phyloP scores from a whole-genome alignment of 2,113 vertebrate genomes.

The Eublepharis macularius region DNA sequence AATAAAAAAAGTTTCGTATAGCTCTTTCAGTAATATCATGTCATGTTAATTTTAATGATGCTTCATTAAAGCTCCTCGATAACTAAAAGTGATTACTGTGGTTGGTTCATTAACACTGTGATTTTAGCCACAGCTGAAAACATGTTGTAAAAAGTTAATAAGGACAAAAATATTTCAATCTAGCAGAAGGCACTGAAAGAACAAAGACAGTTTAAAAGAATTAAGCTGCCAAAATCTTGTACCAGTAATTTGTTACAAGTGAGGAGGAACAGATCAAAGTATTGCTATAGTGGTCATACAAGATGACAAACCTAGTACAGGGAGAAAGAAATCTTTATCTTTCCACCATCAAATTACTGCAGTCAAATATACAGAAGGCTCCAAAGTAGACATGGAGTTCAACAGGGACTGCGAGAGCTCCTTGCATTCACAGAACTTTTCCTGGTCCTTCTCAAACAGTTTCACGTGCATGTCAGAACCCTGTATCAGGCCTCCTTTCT shows the following conservation, averaged over 20 bases:
- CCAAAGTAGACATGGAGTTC: neutral
- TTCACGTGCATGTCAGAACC: neutral
- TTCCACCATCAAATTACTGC: neutral
- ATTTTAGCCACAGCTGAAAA: conserved; percentile 59
- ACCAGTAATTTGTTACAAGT: conserved; percentile 17
- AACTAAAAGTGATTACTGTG: conserved; percentile 57
- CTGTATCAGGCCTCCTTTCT: neutral
- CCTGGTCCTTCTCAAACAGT: neutral
- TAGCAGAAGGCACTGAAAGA: conserved; percentile 28
- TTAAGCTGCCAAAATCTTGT: conserved; percentile 34
- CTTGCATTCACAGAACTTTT: neutral
- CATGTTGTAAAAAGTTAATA: conserved; percentile 55
- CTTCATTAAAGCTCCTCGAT: conserved; percentile 56
- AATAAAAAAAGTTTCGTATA: conserved; percentile 14
- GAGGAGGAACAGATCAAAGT: conserved; percentile 16
- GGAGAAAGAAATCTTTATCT: neutral
- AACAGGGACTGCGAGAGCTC: neutral
- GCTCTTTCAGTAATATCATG: conserved; percentile 39
- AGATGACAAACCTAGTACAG: neutral
- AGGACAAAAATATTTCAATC: conserved; percentile 50
- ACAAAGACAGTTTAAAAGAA: conserved; percentile 33
- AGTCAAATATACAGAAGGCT: neutral
- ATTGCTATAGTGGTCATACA: too few species aligned
- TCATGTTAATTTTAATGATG: conserved; percentile 59
- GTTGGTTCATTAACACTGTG: conserved; percentile 50